Evolutionary conservation across 2,888 invertebrate genomes (phyloP).

Genomic region (Amiota minor): DNA sequence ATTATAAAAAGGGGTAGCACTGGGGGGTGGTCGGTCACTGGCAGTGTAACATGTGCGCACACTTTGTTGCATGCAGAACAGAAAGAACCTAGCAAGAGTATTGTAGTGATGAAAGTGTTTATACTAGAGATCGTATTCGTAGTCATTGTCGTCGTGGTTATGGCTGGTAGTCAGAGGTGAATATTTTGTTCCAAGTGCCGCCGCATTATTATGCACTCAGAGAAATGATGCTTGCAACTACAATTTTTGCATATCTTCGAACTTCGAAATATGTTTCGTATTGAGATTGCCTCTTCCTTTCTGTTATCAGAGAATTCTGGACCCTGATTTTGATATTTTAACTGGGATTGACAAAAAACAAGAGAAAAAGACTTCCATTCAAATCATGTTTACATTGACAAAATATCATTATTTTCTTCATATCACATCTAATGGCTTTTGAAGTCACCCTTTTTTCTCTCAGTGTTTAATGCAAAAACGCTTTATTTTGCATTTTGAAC

Average conservation of each 20-base stretch:
- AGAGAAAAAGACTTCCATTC: too few species aligned
- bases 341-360: too few species aligned
- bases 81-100: background rate
- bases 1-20: conserved; percentile 4
- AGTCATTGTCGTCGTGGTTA: background rate
- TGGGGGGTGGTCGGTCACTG: background rate
- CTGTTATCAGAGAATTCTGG: background rate
- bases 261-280: too few species aligned
- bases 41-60: conserved; percentile 9
- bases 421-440: too few species aligned
- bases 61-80: conserved; percentile 19
- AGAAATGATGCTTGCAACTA: background rate
- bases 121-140: too few species aligned
- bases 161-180: background rate
- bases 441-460: background rate
- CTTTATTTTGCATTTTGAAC: conserved; percentile 22
- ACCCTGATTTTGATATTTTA: too few species aligned
- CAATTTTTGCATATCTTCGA: background rate
- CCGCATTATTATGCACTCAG: conserved; percentile 7
- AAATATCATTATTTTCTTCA: background rate
- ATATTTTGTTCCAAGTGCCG: conserved; percentile 16
- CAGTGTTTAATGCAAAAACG: conserved; percentile 10
- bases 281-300: background rate
- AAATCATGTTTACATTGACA: too few species aligned
- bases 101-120: background rate